These are phyloP conservation scores for Oscheius sp. DNA, from an alignment of 2,888 invertebrate genomes.

Conservation along the genomic window DNA sequence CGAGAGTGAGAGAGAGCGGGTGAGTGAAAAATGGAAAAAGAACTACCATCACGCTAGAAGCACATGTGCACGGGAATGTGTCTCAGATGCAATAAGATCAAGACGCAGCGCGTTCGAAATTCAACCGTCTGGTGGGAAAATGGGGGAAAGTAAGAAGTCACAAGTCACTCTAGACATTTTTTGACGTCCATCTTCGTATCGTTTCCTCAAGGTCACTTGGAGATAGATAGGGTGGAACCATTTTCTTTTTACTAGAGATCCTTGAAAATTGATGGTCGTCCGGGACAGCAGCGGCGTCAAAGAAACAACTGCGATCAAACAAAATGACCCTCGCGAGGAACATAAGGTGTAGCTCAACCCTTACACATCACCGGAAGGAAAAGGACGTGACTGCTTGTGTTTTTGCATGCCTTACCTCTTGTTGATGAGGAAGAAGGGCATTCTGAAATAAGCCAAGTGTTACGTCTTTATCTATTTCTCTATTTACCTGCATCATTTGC, in stretches of 20 bases:
- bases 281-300: slow-evolving; percentile 26
- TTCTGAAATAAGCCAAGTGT: slow-evolving; percentile 15
- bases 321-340: slow-evolving; percentile 35
- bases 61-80: slow-evolving; percentile 23
- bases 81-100: slow-evolving; percentile 10
- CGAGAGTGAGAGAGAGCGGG: not conserved
- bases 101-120: slow-evolving; percentile 4
- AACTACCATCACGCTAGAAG: not conserved
- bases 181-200: not conserved
- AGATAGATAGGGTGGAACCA: slow-evolving; percentile 18
- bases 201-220: not conserved
- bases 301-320: slow-evolving; percentile 37
- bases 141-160: not conserved
- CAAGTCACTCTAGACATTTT: not conserved
- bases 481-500: slow-evolving; percentile 12
- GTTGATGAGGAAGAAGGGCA: slow-evolving; percentile 18
- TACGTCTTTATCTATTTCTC: not conserved
- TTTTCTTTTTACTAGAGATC: slow-evolving; percentile 17
- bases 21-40: slow-evolving; percentile 1
- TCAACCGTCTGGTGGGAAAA: not conserved
- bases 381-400: no score
- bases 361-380: slow-evolving; percentile 22
- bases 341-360: slow-evolving; percentile 28
- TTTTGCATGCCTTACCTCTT: slow-evolving; percentile 14
- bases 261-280: slow-evolving; percentile 18